phyloP scores from a whole-genome alignment of 53 echinoderm and acorn worm genomes.

The Holothuria scabra region DNA sequence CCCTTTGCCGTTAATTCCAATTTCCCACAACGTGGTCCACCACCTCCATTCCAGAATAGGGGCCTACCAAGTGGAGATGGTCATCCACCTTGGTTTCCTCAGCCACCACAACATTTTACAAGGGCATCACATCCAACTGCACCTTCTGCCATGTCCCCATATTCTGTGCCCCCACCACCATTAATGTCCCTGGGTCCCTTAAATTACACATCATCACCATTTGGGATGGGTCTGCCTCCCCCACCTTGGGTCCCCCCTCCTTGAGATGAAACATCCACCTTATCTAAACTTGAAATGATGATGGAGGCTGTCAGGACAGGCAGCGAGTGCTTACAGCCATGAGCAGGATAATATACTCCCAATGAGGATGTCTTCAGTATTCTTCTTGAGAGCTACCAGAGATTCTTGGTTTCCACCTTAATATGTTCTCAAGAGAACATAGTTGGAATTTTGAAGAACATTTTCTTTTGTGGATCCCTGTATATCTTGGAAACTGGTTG shows the following conservation, averaged over 20 bases:
- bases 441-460: too few relatives aligned
- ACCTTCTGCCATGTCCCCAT: conserved; percentile 19
- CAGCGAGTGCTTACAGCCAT: too few relatives aligned
- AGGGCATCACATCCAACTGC: not conserved
- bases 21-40: not conserved
- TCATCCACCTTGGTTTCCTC: not conserved
- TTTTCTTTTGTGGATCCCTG: too few relatives aligned
- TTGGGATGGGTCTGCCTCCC: not conserved
- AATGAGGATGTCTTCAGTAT: too few relatives aligned
- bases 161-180: not conserved
- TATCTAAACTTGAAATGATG: too few relatives aligned
- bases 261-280: not conserved
- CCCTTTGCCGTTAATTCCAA: not conserved
- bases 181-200: not conserved
- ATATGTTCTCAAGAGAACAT: too few relatives aligned
- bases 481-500: too few relatives aligned
- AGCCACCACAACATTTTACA: not conserved
- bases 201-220: not conserved
- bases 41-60: not conserved
- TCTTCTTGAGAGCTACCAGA: too few relatives aligned
- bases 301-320: too few relatives aligned
- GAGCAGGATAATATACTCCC: too few relatives aligned
- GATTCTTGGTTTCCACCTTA: too few relatives aligned
- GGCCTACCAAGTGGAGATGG: not conserved
- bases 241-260: not conserved